These are phyloP conservation scores for Dasyprocta punctata DNA, from an alignment of 2,113 vertebrate species.

Conservation along the genomic window DNA sequence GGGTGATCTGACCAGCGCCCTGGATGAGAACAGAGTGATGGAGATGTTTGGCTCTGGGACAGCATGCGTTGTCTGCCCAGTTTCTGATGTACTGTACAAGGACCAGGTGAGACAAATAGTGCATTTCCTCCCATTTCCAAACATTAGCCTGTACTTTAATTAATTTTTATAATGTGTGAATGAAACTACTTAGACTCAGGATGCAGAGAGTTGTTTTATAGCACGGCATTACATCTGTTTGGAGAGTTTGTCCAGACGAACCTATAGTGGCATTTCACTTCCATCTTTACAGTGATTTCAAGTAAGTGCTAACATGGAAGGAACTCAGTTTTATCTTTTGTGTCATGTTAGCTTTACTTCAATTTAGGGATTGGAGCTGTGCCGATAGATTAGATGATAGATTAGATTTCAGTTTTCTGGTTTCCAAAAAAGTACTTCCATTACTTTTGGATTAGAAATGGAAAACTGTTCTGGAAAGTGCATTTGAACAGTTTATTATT, in stretches of 20 bases:
- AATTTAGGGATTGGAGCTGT: neutral
- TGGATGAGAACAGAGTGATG: slow-evolving; percentile 89
- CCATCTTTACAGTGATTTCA: neutral
- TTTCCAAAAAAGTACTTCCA: neutral
- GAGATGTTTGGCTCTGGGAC: slow-evolving; percentile 96
- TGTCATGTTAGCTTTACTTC: neutral
- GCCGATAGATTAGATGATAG: rapidly evolving
- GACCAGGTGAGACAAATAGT: slow-evolving; percentile 87
- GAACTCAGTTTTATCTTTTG: neutral
- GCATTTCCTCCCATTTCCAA: neutral
- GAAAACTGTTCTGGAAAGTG: neutral
- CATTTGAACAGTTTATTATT: neutral
- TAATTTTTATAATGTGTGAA: neutral
- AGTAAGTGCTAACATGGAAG: neutral
- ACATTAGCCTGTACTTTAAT: neutral
- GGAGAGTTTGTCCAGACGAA: neutral
- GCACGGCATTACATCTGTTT: neutral
- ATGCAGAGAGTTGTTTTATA: neutral
- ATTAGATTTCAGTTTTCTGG: neutral
- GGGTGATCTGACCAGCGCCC: slow-evolving; percentile 87
- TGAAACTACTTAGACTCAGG: neutral
- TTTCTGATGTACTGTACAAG: slow-evolving; percentile 90
- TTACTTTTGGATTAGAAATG: neutral
- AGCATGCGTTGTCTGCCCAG: slow-evolving; percentile 92
- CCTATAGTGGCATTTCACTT: neutral